Evolutionary conservation across 1,140 invertebrate genomes (phyloP), one percentile per base, ranked within the genome.

Genomic region (Asbolus verrucosus): DNA sequence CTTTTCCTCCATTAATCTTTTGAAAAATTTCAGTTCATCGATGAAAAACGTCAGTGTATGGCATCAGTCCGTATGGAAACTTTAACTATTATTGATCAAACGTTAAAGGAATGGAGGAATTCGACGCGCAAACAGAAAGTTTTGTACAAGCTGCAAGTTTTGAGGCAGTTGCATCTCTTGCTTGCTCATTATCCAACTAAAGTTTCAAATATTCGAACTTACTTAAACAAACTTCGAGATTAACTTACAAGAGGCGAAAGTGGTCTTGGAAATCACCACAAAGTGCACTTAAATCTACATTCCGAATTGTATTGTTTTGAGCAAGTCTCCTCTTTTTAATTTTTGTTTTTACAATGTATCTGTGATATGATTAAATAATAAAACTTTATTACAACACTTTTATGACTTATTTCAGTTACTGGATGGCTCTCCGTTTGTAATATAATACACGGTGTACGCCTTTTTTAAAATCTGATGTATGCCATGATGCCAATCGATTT

Each of bases 401-500:
- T n/a, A n/a, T n/a, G n/a, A n/a, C n/a, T n/a, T n/a, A n/a, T n/a
- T n/a, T n/a, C n/a, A n/a, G n/a, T n/a, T n/a, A n/a, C n/a, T n/a
- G n/a, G n/a, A n/a, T n/a, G n/a, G n/a, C 16, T 66, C 14, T 36
- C 4, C 43, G 9, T 67, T 77, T 39, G 61, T 66, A 4, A 75
- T 70, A 33, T 72, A 74, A 74, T 80, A 81, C 9, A 80, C 70
- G 0, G 75, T 78, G 59, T 79, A 81, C 11, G 80, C 75, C 31
- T 79, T 80, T 30, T 81, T 79, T 6, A 80, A 70, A 46, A 79
- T 36, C 33, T 78, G 75, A 72, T 81, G 81, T 43, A 78, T 69
- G 11, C 75, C 82, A 74, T 85, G 84, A 16, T 81, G 70, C 67
- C 85, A 82, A 59, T 85, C 81, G 13, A 93, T 83, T 71, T 83